Conservation (phyloP, 2,888 invertebrate species). For the Chrysolina oricalcia region DNA sequence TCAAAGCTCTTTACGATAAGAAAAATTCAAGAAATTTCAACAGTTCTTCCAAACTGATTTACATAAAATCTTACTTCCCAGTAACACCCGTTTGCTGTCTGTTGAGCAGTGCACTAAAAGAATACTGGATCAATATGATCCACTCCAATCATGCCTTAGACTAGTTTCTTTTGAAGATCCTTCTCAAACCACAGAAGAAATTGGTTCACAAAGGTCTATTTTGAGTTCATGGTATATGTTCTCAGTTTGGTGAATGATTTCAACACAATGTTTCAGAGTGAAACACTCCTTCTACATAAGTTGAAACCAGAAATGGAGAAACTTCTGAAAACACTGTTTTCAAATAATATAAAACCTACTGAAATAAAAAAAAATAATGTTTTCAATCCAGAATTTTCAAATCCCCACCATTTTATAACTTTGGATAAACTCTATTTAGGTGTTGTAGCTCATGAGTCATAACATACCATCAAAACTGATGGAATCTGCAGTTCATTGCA, state of each 20-base stretch:
- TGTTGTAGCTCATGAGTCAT: constrained; percentile 22
- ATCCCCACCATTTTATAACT: constrained; percentile 13
- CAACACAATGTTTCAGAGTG: constrained; percentile 50
- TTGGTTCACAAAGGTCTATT: constrained; percentile 26
- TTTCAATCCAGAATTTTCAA: constrained; percentile 1
- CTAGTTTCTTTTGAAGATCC: constrained; percentile 56
- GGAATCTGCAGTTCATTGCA: constrained; percentile 13
- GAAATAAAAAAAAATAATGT: constrained; percentile 23
- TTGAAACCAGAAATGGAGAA: constrained; percentile 51
- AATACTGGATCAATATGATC: constrained; percentile 60
- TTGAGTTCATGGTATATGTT: constrained; percentile 51
- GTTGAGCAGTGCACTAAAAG: constrained; percentile 52
- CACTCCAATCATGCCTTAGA: constrained; percentile 57
- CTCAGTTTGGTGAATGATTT: constrained; percentile 42
- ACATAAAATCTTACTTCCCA: constrained; percentile 4
- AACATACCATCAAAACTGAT: constrained; percentile 19
- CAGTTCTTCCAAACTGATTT: constrained; percentile 45
- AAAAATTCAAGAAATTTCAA: constrained; percentile 58
- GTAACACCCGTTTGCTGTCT: constrained; percentile 8
- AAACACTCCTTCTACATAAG: constrained; percentile 46
- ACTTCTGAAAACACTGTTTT: constrained; percentile 40
- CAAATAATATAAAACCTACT: constrained; percentile 37
- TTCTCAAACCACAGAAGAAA: constrained; percentile 28
- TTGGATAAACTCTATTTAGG: constrained; percentile 22
- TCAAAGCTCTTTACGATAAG: constrained; percentile 41